Conservation (phyloP, 2,888 invertebrate species). For the Metacarcinus magister region DNA sequence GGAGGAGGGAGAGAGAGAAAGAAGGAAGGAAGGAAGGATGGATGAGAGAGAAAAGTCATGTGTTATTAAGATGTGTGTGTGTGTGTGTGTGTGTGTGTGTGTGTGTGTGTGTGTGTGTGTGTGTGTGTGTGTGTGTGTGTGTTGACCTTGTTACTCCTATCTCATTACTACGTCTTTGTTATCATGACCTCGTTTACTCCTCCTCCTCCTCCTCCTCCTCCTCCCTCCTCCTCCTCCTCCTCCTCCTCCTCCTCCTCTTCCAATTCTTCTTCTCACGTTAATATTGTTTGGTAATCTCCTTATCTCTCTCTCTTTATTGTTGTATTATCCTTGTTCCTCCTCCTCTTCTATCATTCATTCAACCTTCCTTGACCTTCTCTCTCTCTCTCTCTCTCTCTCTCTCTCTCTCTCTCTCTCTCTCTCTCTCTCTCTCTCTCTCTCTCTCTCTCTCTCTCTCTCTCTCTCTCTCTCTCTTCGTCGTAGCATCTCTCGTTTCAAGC, state of each 20-base stretch:
- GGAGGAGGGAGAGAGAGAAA: background rate
- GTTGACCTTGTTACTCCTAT: constrained; percentile 14
- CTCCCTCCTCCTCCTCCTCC: background rate
- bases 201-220: background rate
- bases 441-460: background rate
- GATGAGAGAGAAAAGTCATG: background rate
- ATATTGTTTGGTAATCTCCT: background rate
- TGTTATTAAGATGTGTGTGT: background rate
- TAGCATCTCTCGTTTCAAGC: too few species aligned
- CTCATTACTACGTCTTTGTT: constrained; percentile 17
- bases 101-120: background rate
- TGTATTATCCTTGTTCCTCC: background rate
- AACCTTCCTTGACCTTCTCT: background rate
- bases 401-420: background rate
- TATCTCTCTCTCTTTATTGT: background rate
- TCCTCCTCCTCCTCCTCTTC: background rate
- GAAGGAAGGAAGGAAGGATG: background rate
- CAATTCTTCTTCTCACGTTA: background rate
- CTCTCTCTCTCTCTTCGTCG: background rate
- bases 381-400: background rate
- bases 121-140: background rate
- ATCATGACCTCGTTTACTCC: constrained; percentile 9
- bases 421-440: background rate
- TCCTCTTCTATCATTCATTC: background rate
- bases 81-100: constrained; percentile 41